phyloP scores from a whole-genome alignment of 1,140 invertebrate species.

The Pseudomyrmex sp. region DNA sequence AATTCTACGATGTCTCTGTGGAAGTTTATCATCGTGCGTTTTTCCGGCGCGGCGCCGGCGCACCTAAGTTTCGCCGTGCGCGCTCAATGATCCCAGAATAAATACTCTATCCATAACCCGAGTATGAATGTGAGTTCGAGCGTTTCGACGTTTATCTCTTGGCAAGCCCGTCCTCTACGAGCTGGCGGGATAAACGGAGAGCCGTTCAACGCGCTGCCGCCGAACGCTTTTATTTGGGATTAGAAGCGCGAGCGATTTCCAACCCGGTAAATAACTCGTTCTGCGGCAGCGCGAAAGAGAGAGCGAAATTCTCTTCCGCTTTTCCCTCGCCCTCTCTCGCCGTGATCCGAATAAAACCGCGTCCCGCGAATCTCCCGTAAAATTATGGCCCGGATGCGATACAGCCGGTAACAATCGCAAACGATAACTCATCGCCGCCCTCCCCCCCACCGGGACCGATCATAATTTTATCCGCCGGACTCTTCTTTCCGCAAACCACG shows the following conservation, averaged over 20 bases:
- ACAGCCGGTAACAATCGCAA: constrained; percentile 52
- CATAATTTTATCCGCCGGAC: constrained; percentile 32
- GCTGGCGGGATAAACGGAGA: constrained; percentile 25
- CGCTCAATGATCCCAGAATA: constrained; percentile 49
- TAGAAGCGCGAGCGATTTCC: constrained; percentile 47
- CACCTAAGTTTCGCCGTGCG: constrained; percentile 15
- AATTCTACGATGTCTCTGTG: neutral
- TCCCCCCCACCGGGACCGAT: neutral
- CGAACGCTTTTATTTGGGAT: constrained; percentile 55
- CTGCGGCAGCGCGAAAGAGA: constrained; percentile 5
- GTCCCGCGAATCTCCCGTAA: constrained; percentile 41
- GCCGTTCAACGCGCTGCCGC: constrained; percentile 33
- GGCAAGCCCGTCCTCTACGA: constrained; percentile 49
- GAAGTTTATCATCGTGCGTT: constrained; percentile 7
- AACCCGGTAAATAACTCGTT: constrained; percentile 51
- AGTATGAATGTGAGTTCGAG: constrained; percentile 42
- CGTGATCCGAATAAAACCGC: constrained; percentile 21
- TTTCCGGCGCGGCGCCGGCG: neutral
- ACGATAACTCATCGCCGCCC: constrained; percentile 46
- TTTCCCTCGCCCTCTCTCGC: constrained; percentile 1
- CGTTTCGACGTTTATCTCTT: constrained; percentile 54
- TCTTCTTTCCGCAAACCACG: constrained; percentile 38
- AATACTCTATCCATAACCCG: constrained; percentile 46
- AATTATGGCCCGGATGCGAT: constrained; percentile 47
- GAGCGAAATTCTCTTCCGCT: constrained; percentile 27